phyloP scores from a whole-genome alignment of 2,888 invertebrate species.

The Himalopsyche anomala region DNA sequence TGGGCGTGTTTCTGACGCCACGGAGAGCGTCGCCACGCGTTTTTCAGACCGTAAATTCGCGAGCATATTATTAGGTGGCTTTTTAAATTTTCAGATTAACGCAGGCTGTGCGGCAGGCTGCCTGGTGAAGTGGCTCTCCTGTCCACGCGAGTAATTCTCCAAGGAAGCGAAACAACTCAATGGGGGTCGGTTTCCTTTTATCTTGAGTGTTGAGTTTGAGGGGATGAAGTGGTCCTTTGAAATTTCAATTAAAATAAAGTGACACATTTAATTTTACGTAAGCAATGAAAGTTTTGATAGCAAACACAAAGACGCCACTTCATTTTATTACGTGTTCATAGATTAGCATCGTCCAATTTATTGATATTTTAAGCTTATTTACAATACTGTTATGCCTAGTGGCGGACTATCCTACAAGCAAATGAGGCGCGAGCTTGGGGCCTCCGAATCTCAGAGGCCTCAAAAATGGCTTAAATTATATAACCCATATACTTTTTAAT shows the following conservation, averaged over 20 bases:
- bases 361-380: too few species aligned
- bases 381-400: too few species aligned
- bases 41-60: constrained; percentile 41
- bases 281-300: constrained; percentile 4
- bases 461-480: too few species aligned
- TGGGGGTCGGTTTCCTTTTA: constrained; percentile 27
- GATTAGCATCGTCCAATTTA: background rate
- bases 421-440: too few species aligned
- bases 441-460: too few species aligned
- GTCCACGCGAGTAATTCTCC: constrained; percentile 33
- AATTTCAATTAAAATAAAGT: constrained; percentile 43
- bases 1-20: constrained; percentile 10
- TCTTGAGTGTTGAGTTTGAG: constrained; percentile 38
- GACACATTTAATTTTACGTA: constrained; percentile 12
- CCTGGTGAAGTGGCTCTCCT: constrained; percentile 25
- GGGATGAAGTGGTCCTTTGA: constrained; percentile 2
- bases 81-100: constrained; percentile 34
- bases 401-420: too few species aligned
- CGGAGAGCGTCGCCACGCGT: background rate
- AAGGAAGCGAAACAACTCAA: background rate
- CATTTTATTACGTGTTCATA: constrained; percentile 9
- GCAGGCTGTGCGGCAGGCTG: background rate
- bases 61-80: constrained; percentile 38
- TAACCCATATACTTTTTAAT: too few species aligned
- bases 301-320: background rate